Evolutionary conservation across 1,140 invertebrate genomes (phyloP).

Genomic region (Sinella curviseta): DNA sequence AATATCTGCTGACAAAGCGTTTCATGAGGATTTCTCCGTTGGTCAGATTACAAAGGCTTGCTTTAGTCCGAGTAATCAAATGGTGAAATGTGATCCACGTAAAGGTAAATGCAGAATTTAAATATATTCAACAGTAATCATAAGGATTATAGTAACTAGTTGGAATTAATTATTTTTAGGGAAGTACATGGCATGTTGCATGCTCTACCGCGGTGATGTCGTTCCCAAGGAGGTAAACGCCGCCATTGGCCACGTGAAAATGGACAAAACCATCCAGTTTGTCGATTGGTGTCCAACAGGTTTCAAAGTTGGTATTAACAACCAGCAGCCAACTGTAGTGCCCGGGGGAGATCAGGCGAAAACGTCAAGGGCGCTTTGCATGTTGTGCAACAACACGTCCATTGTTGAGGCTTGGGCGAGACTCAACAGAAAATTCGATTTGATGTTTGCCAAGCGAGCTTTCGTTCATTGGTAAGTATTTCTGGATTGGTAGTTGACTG

Average conservation of each 20-base stretch:
- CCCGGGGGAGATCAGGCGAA: slow-evolving; percentile 63
- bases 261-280: slow-evolving; percentile 80
- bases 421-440: slow-evolving; percentile 66
- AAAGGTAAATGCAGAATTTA: slow-evolving; percentile 57
- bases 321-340: slow-evolving; percentile 63
- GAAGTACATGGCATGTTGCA: slow-evolving; percentile 87
- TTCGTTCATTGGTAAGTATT: slow-evolving; percentile 69
- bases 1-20: slow-evolving; percentile 62
- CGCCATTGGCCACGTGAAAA: slow-evolving; percentile 81
- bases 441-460: slow-evolving; percentile 65
- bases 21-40: slow-evolving; percentile 59
- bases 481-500: background rate
- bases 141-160: background rate
- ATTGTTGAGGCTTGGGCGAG: slow-evolving; percentile 66
- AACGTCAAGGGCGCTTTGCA: background rate
- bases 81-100: slow-evolving; percentile 63
- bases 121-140: background rate
- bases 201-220: slow-evolving; percentile 69
- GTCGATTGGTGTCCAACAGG: slow-evolving; percentile 90
- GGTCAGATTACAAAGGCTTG: slow-evolving; percentile 58
- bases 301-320: slow-evolving; percentile 65
- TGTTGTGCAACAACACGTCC: slow-evolving; percentile 59
- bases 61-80: slow-evolving; percentile 60
- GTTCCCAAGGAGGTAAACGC: slow-evolving; percentile 79
- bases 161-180: slow-evolving; percentile 56